phyloP scores from a whole-genome alignment of 2,888 invertebrate genomes.

The Galerucella calmariensis region DNA sequence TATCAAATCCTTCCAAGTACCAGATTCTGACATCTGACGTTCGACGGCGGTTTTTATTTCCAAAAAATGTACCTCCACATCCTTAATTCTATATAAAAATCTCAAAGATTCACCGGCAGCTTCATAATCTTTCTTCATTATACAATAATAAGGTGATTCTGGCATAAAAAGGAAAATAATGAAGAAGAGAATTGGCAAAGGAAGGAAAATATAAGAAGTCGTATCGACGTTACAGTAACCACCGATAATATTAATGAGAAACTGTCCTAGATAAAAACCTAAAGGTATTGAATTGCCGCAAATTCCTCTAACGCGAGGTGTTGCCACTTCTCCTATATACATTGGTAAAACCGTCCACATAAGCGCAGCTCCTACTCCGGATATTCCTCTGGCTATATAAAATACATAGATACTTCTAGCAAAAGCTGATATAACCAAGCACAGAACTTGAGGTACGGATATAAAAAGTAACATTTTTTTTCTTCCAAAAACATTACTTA shows the following conservation, averaged over 20 bases:
- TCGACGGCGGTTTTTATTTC: not conserved
- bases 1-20: conserved; percentile 53
- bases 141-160: conserved; percentile 63
- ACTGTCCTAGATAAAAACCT: conserved; percentile 17
- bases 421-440: conserved; percentile 37
- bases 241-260: conserved; percentile 56
- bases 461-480: conserved; percentile 53
- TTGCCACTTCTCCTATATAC: conserved; percentile 26
- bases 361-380: conserved; percentile 34
- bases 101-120: conserved; percentile 42
- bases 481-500: conserved; percentile 54
- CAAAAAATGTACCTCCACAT: not conserved
- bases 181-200: conserved; percentile 70
- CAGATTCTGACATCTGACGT: conserved; percentile 50
- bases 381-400: conserved; percentile 31
- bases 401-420: conserved; percentile 31
- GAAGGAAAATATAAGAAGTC: conserved; percentile 69
- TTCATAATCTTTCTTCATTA: conserved; percentile 48
- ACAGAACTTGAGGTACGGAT: conserved; percentile 45
- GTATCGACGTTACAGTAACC: conserved; percentile 67
- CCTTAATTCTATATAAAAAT: not conserved
- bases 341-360: conserved; percentile 37
- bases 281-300: not conserved
- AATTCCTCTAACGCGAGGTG: not conserved
- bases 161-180: conserved; percentile 71